These are phyloP conservation scores for Conus canariensis DNA, from an alignment of 2,888 invertebrate species.

Conservation along the genomic window DNA sequence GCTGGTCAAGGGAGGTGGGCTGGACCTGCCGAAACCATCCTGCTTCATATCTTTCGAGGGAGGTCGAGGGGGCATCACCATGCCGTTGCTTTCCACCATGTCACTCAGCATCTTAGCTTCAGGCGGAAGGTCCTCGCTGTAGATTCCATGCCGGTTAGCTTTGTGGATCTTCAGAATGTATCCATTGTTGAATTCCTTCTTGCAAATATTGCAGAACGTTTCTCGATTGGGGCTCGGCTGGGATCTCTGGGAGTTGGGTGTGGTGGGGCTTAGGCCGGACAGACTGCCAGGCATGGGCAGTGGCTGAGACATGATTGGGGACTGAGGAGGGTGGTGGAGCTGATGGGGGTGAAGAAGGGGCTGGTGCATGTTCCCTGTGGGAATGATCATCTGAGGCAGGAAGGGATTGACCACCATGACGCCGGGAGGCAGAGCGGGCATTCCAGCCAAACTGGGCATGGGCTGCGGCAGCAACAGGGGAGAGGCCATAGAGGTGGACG, in stretches of 20 bases:
- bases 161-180: slow-evolving; percentile 77
- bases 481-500: slow-evolving; percentile 60
- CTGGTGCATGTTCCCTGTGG: slow-evolving; percentile 66
- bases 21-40: slow-evolving; percentile 57
- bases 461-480: slow-evolving; percentile 70
- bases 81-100: slow-evolving; percentile 40
- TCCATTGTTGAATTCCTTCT: slow-evolving; percentile 80
- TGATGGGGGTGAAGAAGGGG: slow-evolving; percentile 57
- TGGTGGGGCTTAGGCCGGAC: slow-evolving; percentile 53
- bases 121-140: slow-evolving; percentile 58
- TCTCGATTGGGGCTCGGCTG: slow-evolving; percentile 81
- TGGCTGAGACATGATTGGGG: slow-evolving; percentile 64
- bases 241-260: slow-evolving; percentile 42
- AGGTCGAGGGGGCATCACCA: slow-evolving; percentile 18
- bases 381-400: slow-evolving; percentile 74
- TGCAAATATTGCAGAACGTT: slow-evolving; percentile 95
- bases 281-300: slow-evolving; percentile 56
- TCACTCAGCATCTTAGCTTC: slow-evolving; percentile 43
- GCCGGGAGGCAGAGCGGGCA: slow-evolving; percentile 65
- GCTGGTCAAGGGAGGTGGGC: slow-evolving; percentile 45
- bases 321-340: slow-evolving; percentile 59
- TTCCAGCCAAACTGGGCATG: slow-evolving; percentile 70
- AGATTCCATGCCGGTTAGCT: slow-evolving; percentile 77
- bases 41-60: slow-evolving; percentile 55
- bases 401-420: slow-evolving; percentile 78